A percentile compares a stretch with the other conserved stretches of the same genome.
Evolutionary conservation across 2,113 vertebrate genomes (phyloP).

Genomic region (Poeciliopsis turrubarensis): DNA sequence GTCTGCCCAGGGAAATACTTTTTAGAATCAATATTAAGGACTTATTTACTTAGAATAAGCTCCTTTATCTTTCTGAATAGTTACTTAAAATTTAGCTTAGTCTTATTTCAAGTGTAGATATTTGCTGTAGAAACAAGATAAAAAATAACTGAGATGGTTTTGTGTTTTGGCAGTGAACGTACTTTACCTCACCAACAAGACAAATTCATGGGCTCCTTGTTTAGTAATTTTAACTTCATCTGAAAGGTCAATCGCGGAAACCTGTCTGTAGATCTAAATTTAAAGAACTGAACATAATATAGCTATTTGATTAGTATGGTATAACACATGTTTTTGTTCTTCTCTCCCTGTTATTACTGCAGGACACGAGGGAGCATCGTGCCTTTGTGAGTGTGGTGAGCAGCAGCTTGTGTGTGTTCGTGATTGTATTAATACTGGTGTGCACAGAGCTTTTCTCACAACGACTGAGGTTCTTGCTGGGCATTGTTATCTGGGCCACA

Average conservation of each 20-base stretch:
- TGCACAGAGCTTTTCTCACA: constrained; percentile 85
- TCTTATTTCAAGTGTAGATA: no score
- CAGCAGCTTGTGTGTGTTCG: constrained; percentile 83
- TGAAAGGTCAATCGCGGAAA: not conserved
- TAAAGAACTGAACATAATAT: not conserved
- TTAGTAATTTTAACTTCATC: not conserved
- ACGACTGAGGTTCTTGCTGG: constrained; percentile 84
- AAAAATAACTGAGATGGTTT: no score
- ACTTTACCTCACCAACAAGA: not conserved
- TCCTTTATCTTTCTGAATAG: no score
- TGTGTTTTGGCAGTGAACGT: no score
- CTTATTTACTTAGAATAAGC: no score
- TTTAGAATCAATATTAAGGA: no score
- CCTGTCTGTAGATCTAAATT: not conserved
- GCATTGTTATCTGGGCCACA: constrained; percentile 86
- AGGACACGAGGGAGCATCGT: constrained; percentile 71
- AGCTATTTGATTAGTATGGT: not conserved
- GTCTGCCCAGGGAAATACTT: no score
- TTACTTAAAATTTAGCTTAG: no score
- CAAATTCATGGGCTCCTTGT: not conserved
- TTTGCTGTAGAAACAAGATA: no score
- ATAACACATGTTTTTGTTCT: constrained; percentile 34
- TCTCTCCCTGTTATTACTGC: constrained; percentile 21
- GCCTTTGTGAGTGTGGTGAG: constrained; percentile 83
- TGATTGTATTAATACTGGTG: constrained; percentile 84